Evolutionary conservation across 2,888 invertebrate species (phyloP), one percentile per base, ranked within the genome.

Genomic region (Diplolepis rosae): DNA sequence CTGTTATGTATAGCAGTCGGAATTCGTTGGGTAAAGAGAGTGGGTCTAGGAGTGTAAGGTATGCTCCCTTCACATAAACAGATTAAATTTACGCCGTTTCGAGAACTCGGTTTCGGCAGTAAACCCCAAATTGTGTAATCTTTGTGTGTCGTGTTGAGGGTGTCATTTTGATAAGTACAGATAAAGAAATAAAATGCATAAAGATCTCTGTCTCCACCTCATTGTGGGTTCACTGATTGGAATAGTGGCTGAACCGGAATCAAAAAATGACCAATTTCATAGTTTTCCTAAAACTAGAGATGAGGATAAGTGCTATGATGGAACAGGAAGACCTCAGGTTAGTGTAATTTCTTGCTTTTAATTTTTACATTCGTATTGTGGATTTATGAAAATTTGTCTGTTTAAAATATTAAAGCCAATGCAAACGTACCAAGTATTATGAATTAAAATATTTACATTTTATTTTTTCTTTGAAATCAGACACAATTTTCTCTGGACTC

Each of bases 281-380:
- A 78, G 73, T 24, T 79, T 82, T 4, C 78, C 81, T 5, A 82
- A 82, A 30, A 81, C 75, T 66, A 80, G 84, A 1, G 86, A 85
- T 22, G 87, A 88, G 73, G 87, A 85, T 66, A 87, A 85, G 70
- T 89, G 88, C 73, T 88, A 89, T 73, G 87, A 88, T 68, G 82
- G 80, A n/a, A 77, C 54, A 2, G 86, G 86, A 72, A 82, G 74
- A 32, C 80, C 88, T 4, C 87, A 87, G 87, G 88, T 88, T 70
- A 71, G 83, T 72, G 11, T 32, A 45, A 54, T 45, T 3, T 9
- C 6, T 2, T 22, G 4, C n/a, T n/a, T n/a, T n/a, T n/a, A n/a
- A n/a, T n/a, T n/a, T n/a, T n/a, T n/a, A n/a, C n/a, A n/a, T n/a
- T n/a, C n/a, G n/a, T n/a, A n/a, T n/a, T n/a, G n/a, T n/a, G n/a